Percentiles rank a stretch among this genome's conserved stretches.
These are phyloP conservation scores for Malaclemys terrapin DNA, from an alignment of 2,113 vertebrate species.

Conservation along the genomic window DNA sequence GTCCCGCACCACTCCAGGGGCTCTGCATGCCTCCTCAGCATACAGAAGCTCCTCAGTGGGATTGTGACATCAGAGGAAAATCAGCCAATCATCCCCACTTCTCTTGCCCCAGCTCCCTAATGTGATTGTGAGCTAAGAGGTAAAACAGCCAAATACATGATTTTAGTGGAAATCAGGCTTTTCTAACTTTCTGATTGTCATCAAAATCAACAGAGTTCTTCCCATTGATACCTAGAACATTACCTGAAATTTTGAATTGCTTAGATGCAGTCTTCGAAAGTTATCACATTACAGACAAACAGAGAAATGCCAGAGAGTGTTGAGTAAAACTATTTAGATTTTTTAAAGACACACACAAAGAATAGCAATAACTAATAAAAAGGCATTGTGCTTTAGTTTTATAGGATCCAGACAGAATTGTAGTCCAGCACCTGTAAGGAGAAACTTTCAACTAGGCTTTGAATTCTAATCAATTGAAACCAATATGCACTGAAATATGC, in stretches of 20 bases:
- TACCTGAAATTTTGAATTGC: background rate
- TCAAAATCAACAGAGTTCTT: background rate
- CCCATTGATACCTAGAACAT: background rate
- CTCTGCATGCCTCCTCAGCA: background rate
- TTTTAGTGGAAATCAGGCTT: background rate
- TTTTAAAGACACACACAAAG: background rate
- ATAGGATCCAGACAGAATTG: background rate
- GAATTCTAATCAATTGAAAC: background rate
- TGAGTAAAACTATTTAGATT: background rate
- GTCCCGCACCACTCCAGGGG: background rate
- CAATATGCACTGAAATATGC: background rate
- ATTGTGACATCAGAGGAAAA: background rate
- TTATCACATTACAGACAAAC: background rate
- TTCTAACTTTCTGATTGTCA: background rate
- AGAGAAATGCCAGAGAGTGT: background rate
- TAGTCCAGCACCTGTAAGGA: background rate
- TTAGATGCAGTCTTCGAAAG: background rate
- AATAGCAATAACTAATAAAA: background rate
- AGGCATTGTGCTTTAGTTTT: background rate
- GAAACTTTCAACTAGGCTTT: fast-evolving
- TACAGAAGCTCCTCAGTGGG: background rate
- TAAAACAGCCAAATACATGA: background rate
- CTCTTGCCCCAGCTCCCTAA: background rate
- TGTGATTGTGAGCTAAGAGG: background rate
- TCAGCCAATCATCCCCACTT: background rate